Evolutionary conservation across 23 tunicate genomes (phyloP).

Genomic region (Ascidia mentula): DNA sequence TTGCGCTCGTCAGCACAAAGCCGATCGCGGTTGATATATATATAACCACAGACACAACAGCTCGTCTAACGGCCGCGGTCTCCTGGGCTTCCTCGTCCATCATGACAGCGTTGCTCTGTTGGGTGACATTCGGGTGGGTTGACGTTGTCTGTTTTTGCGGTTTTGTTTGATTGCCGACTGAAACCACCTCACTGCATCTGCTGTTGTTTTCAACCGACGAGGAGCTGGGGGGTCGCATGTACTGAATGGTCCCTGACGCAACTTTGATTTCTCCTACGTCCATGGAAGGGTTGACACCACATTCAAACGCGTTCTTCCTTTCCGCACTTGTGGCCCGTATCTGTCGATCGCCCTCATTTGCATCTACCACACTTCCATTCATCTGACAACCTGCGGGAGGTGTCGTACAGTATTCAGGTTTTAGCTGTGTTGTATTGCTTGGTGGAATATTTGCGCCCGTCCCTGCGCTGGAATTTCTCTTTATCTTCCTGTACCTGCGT

Average conservation of each 20-base stretch:
- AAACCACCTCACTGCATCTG: not conserved
- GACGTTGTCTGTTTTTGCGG: not conserved
- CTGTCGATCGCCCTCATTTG: not conserved
- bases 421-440: too few species aligned
- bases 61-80: not conserved
- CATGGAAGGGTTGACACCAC: not conserved
- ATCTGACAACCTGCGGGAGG: too few species aligned
- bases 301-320: not conserved
- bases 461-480: too few species aligned
- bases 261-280: not conserved
- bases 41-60: not conserved
- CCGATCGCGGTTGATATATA: not conserved
- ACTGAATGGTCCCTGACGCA: not conserved
- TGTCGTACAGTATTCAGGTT: too few species aligned
- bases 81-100: not conserved
- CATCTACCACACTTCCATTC: not conserved
- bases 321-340: not conserved
- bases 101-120: too few species aligned
- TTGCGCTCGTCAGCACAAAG: not conserved
- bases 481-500: not conserved
- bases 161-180: not conserved
- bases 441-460: too few species aligned
- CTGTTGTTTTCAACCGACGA: not conserved
- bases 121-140: not conserved
- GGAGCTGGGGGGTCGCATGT: not conserved